Percentiles rank a stretch among this genome's conserved stretches.
Evolutionary conservation across 2,888 invertebrate species (phyloP).

Genomic region (Hartigia nigra): DNA sequence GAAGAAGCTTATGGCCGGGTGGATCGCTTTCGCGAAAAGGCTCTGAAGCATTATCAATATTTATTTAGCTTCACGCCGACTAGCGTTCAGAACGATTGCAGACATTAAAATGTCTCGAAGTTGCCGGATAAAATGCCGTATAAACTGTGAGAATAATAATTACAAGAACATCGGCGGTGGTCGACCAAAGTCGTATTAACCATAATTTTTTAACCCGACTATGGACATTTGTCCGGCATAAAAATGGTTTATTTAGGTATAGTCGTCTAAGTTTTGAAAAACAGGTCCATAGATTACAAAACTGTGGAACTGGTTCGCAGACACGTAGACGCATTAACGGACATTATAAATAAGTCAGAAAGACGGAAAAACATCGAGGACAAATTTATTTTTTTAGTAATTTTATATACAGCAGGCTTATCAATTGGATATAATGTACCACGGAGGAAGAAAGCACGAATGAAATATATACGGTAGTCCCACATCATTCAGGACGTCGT

Average conservation of each 20-base stretch:
- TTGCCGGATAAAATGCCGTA: conserved; percentile 26
- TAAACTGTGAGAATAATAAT: conserved; percentile 39
- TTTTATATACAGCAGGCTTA: background rate
- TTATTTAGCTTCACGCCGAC: conserved; percentile 39
- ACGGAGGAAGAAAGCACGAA: background rate
- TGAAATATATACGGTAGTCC: background rate
- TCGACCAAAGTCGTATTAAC: conserved; percentile 10
- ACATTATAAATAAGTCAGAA: background rate
- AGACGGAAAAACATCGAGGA: background rate
- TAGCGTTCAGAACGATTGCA: conserved; percentile 39
- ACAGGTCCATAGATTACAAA: conserved; percentile 19
- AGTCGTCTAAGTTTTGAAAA: conserved; percentile 10
- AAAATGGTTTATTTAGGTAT: conserved; percentile 19
- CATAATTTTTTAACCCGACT: background rate
- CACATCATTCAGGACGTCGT: background rate
- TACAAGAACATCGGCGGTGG: conserved; percentile 20
- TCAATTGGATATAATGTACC: background rate
- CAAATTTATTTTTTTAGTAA: background rate
- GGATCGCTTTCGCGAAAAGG: conserved; percentile 43
- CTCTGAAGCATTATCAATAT: conserved; percentile 44
- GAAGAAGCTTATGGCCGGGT: conserved; percentile 43
- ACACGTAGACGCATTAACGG: background rate
- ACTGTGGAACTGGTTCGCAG: background rate
- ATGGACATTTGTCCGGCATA: conserved; percentile 10
- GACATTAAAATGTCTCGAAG: conserved; percentile 30